phyloP scores from a whole-genome alignment of 2,888 invertebrate genomes.

The Choristoneura rosaceana region DNA sequence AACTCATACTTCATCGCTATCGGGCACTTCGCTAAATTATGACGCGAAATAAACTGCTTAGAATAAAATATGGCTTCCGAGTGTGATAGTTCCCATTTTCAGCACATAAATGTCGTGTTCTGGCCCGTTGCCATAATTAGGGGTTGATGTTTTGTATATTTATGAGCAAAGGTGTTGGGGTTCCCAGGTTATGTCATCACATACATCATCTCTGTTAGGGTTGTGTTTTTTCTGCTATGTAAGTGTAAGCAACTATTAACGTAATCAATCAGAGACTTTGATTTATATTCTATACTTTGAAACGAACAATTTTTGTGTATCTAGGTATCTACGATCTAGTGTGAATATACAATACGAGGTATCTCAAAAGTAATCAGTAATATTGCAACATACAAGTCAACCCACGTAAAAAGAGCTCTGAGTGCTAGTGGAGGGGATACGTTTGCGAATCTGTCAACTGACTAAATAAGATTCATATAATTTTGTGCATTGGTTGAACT shows the following conservation, averaged over 20 bases:
- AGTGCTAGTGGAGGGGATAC: too few species aligned
- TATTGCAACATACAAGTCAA: too few species aligned
- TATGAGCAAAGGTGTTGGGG: constrained; percentile 14
- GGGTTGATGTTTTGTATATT: constrained; percentile 34
- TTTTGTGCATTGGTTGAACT: too few species aligned
- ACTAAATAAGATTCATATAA: too few species aligned
- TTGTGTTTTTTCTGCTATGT: not conserved
- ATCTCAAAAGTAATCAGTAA: too few species aligned
- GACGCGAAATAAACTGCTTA: constrained; percentile 40
- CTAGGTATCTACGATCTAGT: too few species aligned
- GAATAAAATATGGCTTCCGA: constrained; percentile 34
- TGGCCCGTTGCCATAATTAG: constrained; percentile 40
- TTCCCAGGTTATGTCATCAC: not conserved
- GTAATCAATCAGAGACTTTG: too few species aligned
- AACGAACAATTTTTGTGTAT: too few species aligned
- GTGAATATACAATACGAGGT: too few species aligned
- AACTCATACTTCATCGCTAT: constrained; percentile 34
- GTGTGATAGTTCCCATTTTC: constrained; percentile 39
- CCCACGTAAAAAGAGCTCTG: too few species aligned
- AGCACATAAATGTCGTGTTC: constrained; percentile 26
- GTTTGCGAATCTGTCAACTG: too few species aligned
- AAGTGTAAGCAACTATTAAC: not conserved
- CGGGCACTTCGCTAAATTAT: constrained; percentile 37
- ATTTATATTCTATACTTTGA: too few species aligned
- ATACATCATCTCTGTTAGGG: not conserved